Base-by-base conservation (phyloP, 23 tunicate species). In the Botrylloides violaceus region DNA sequence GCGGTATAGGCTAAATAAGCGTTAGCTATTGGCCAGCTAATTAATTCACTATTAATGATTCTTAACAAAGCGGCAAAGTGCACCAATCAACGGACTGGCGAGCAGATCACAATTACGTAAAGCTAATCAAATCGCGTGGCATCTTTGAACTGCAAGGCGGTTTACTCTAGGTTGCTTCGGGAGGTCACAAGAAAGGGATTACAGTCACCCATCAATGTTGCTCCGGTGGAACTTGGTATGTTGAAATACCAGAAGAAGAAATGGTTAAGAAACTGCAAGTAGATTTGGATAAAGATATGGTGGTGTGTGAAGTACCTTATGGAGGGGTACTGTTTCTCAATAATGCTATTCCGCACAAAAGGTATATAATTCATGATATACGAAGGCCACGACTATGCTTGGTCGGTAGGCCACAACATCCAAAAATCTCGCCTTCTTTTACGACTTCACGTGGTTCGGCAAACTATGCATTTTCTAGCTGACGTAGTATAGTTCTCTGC, bases 171-270 rank as follows among this genome's bases (percentile, higher is more conserved):
- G 78, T 87, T 4, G 96, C 88, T 20, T 75, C 83, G 30, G 87
- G 87, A 23, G 96, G 88, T 9, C 96, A 88, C 55, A 66, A 79
- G 6, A 63, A 49, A 53, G 96, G 96, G 3, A 81, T 49, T n/a
- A 88, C 96, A 20, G 79, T 70, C 21, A 56, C 27, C 20, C 96
- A 88, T 61, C 71, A 81, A 18, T 88, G 96, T 32, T 88, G 96
- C 48, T 75, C 87, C 9, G 96, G 96, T 28, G 96, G 88, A 15
- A 88, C 96, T 20, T 88, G 96, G 96, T 88, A 88, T 70, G 96
- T 88, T 1, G 78, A 88, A 58, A 39, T 88, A 36, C 70, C 78
- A 2, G 87, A 81, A 37, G 72, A 71, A 18, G 76, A 82, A 5
- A 66, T 88, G 96, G 63, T 38, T 2, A 70, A 88, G 3, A 76